A percentile compares a stretch with the other conserved stretches of the same genome.
These are phyloP conservation scores for Sarcophaga rosellei DNA, from an alignment of 2,888 invertebrate species.

Conservation along the genomic window DNA sequence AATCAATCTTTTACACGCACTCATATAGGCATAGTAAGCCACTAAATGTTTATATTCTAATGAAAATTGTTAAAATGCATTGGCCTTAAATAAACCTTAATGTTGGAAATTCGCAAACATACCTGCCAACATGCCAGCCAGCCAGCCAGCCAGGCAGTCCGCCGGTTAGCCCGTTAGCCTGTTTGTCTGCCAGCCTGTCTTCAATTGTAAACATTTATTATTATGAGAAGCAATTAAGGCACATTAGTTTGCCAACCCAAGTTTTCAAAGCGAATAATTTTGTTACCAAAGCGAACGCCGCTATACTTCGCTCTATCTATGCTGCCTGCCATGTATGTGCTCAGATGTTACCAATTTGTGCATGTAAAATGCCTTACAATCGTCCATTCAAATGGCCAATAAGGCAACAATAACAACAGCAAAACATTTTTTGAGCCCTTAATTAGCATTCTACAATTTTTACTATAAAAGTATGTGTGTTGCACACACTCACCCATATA, in stretches of 20 bases:
- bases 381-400: conserved; percentile 28
- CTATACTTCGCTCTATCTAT: conserved; percentile 7
- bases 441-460: conserved; percentile 73
- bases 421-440: conserved; percentile 72
- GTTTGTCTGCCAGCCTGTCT: conserved; percentile 30
- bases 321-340: background rate
- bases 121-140: conserved; percentile 10
- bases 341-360: conserved; percentile 51
- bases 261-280: conserved; percentile 40
- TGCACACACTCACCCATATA: too few species aligned
- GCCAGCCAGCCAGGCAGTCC: conserved; percentile 1
- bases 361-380: conserved; percentile 37
- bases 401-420: conserved; percentile 14
- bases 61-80: conserved; percentile 58
- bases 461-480: too few species aligned
- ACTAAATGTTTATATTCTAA: conserved; percentile 52
- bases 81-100: conserved; percentile 51
- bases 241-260: conserved; percentile 60
- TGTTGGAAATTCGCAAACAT: conserved; percentile 27
- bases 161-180: background rate
- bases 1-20: background rate
- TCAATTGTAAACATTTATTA: conserved; percentile 60
- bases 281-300: conserved; percentile 44
- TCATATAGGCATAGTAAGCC: background rate
- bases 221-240: conserved; percentile 67